These are phyloP conservation scores for Piscicola geometra DNA, from an alignment of 2,888 invertebrate genomes.

Conservation along the genomic window DNA sequence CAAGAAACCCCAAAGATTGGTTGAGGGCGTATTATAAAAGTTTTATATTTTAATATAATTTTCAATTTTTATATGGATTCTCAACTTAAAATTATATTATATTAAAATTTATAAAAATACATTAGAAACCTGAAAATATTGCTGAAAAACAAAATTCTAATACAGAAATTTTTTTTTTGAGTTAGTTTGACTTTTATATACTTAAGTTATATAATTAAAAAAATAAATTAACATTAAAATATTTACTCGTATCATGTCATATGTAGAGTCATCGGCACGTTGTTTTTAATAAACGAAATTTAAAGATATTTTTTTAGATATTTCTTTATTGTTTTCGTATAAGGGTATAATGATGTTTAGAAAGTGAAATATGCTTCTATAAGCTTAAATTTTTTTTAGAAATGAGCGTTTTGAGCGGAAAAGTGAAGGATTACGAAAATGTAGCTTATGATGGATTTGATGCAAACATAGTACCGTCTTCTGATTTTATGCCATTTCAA, in stretches of 20 bases:
- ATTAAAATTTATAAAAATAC: no score
- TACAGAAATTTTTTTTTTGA: no score
- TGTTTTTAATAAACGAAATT: slow-evolving; percentile 5
- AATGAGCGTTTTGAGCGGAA: slow-evolving; percentile 4
- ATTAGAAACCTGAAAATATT: no score
- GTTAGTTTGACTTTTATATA: no score
- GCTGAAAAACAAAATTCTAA: no score
- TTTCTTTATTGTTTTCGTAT: background rate
- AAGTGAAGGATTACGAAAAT: slow-evolving; percentile 5
- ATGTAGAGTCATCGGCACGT: slow-evolving; percentile 6
- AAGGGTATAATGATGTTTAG: background rate
- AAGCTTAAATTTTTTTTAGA: background rate
- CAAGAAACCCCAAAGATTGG: no score
- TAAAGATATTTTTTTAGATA: background rate
- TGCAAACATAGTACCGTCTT: background rate
- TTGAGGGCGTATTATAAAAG: no score
- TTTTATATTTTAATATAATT: no score
- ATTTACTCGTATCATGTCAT: slow-evolving; percentile 11
- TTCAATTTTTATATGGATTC: no score
- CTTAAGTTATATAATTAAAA: no score
- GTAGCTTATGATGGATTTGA: background rate
- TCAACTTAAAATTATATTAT: no score
- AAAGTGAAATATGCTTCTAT: background rate
- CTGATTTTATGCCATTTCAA: background rate
- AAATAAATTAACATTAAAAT: slow-evolving; percentile 7